A percentile compares a stretch with the other conserved stretches of the same genome.
These are phyloP conservation scores for Diabrotica undecimpunctata DNA, from an alignment of 1,140 invertebrate species.

Conservation along the genomic window DNA sequence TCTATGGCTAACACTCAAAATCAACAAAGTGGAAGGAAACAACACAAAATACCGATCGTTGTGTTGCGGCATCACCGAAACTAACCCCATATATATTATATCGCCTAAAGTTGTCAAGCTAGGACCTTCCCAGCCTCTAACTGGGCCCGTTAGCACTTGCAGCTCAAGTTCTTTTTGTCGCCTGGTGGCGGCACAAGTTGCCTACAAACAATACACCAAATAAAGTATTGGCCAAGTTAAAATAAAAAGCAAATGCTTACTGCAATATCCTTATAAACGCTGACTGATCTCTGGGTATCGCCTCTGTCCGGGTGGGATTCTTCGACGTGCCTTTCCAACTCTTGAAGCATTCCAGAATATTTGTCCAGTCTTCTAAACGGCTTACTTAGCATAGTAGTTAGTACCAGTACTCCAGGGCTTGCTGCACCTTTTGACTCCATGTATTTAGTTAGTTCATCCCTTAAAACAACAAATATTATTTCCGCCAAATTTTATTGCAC, in stretches of 20 bases:
- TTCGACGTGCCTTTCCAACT: slow-evolving; percentile 91
- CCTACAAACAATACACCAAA: slow-evolving; percentile 52
- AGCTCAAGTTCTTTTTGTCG: slow-evolving; percentile 95
- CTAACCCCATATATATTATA: slow-evolving; percentile 82
- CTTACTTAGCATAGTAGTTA: slow-evolving; percentile 90
- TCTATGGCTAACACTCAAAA: slow-evolving; percentile 84
- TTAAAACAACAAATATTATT: slow-evolving; percentile 42
- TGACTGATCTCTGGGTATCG: slow-evolving; percentile 90
- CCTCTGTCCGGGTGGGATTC: slow-evolving; percentile 94
- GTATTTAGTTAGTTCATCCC: slow-evolving; percentile 80
- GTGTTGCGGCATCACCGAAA: slow-evolving; percentile 73
- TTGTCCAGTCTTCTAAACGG: slow-evolving; percentile 93
- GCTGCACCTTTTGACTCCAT: slow-evolving; percentile 83
- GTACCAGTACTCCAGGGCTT: slow-evolving; percentile 77
- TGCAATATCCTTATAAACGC: slow-evolving; percentile 91
- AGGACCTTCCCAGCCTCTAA: slow-evolving; percentile 94
- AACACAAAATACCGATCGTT: slow-evolving; percentile 89
- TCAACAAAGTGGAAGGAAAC: slow-evolving; percentile 82
- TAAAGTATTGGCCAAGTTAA: background rate
- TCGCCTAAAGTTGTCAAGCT: slow-evolving; percentile 71
- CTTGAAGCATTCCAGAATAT: slow-evolving; percentile 90
- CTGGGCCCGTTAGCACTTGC: slow-evolving; percentile 87
- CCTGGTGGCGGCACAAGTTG: slow-evolving; percentile 75
- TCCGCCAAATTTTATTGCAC: too few relatives aligned
- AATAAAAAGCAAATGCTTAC: slow-evolving; percentile 55